Evolutionary conservation across 2,113 vertebrate genomes (phyloP).

Genomic region (Sceloporus undulatus): DNA sequence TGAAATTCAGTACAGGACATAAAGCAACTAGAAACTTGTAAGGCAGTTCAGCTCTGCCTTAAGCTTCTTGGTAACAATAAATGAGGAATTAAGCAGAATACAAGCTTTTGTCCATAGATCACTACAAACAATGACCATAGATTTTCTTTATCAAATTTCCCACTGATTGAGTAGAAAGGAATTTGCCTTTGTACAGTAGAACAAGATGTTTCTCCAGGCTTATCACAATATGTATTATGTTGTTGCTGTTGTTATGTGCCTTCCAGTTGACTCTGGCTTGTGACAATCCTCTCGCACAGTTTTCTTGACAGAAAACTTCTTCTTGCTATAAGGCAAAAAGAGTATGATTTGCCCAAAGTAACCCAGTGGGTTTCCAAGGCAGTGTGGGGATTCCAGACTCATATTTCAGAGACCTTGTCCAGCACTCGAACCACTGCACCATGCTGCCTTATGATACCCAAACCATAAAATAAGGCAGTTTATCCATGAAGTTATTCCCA

Average conservation of each 20-base stretch:
- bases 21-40: constrained; percentile 7
- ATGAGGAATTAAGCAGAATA: neutral
- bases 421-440: neutral
- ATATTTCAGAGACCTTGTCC: neutral
- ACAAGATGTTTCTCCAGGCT: neutral
- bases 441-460: neutral
- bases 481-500: too few species aligned
- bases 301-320: too few species aligned
- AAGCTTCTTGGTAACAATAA: neutral
- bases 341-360: too few species aligned
- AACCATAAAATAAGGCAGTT: too few species aligned
- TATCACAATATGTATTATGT: neutral
- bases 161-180: neutral
- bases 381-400: too few species aligned
- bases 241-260: too few species aligned
- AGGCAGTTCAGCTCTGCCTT: neutral
- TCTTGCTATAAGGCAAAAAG: too few species aligned
- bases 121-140: neutral
- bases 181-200: neutral
- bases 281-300: too few species aligned
- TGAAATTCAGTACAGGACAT: neutral
- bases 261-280: too few species aligned
- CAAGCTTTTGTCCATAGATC: fast-evolving
- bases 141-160: constrained; percentile 4
- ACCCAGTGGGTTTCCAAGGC: too few species aligned